Evolutionary conservation across 2,888 invertebrate species (phyloP), one percentile per base, ranked within the genome.

Genomic region (Choristoneura rosaceana): DNA sequence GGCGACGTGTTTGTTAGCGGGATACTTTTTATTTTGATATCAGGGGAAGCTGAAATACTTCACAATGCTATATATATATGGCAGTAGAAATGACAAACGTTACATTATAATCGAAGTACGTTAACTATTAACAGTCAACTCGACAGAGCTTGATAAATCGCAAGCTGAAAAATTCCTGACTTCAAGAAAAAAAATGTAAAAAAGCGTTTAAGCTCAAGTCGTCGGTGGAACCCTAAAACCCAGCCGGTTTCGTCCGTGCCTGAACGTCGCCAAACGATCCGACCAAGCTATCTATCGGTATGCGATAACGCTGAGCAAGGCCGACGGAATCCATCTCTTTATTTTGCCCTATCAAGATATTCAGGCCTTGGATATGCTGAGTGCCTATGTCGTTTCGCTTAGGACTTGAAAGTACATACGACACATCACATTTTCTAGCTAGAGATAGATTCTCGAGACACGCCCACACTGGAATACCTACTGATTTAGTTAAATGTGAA

Each of bases 281-380:
- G 4, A 38, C 38, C 69, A 50, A 76, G 74, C 74, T 79, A 79
- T 82, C 76, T 79, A 79, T 82, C 76, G 82, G 82, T 79, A 82
- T 84, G 83, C 81, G 83, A 86, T 85, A 84, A 81, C 79, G 79
- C 78, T 75, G 77, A 78, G 76, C 82, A 81, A 81, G 83, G 79
- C 73, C 76, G 78, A 63, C 75, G 82, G 81, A 84, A 85, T 83
- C 82, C 68, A 83, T 83, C 78, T 79, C 80, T 81, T 62, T 68
- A 68, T 73, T 70, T 74, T 75, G 76, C 79, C 75, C 75, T 77
- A 75, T 75, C 76, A 75, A 73, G 73, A 74, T 68, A 73, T 62
- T 68, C 63, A 25, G 59, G 25, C 9, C 52, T 61, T 52, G 33
- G 52, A 66, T 71, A 62, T 58, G 63, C 63, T 38, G 59, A 64